Conservation (phyloP, 2,797 vertebrate genomes). For the Alcedo atthis region DNA sequence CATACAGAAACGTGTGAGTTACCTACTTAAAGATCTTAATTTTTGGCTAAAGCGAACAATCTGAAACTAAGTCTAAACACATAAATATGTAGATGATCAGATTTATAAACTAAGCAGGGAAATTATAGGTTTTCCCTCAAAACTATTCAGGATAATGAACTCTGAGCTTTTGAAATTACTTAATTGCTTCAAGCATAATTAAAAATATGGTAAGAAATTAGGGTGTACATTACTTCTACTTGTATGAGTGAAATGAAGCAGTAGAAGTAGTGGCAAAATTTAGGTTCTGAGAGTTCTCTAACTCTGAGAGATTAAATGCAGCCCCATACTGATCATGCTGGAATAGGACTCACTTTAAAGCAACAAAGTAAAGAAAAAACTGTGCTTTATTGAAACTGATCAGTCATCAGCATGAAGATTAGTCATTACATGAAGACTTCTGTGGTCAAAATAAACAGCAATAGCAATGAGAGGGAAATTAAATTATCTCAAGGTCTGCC, state of each 20-base stretch:
- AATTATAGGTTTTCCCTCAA: not conserved
- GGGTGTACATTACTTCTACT: not conserved
- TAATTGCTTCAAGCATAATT: not conserved
- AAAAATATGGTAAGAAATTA: not conserved
- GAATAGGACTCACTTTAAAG: not conserved
- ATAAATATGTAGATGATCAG: not conserved
- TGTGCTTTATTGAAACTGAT: not conserved
- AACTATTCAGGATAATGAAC: not conserved
- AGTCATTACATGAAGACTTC: not conserved
- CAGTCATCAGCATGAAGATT: not conserved
- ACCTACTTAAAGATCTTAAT: not conserved
- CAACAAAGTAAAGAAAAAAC: not conserved
- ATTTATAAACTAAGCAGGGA: not conserved
- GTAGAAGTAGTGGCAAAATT: not conserved
- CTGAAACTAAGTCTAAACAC: not conserved
- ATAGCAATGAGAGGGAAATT: not conserved
- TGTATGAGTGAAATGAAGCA: not conserved
- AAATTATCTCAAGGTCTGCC: not conserved
- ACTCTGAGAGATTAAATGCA: not conserved
- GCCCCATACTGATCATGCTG: not conserved
- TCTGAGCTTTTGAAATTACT: not conserved
- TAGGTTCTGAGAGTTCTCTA: not conserved
- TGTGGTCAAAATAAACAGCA: not conserved
- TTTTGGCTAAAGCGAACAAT: not conserved
- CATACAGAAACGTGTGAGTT: not conserved